phyloP scores from a whole-genome alignment of 2,113 vertebrate species.

The Paralichthys olivaceus region DNA sequence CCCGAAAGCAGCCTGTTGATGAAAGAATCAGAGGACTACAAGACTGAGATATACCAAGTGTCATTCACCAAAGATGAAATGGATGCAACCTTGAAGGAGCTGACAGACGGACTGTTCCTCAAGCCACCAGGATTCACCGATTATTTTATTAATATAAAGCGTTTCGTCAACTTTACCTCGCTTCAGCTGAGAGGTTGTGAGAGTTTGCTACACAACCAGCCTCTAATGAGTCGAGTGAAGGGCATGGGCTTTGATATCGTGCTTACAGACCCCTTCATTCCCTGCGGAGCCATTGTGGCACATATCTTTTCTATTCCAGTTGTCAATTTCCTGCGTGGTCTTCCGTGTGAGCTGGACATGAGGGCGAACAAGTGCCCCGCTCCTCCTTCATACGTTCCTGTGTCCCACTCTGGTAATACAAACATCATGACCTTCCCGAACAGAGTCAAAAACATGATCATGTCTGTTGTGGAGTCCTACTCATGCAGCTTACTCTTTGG shows the following conservation, averaged over 20 bases:
- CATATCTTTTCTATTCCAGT: conserved; percentile 83
- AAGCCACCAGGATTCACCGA: conserved; percentile 18
- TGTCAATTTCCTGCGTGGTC: conserved; percentile 84
- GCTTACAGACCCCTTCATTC: conserved; percentile 85
- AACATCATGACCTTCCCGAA: conserved; percentile 85
- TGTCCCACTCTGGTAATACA: conserved; percentile 40
- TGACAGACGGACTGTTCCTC: conserved; percentile 47
- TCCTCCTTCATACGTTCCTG: conserved; percentile 85
- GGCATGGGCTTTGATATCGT: conserved; percentile 81
- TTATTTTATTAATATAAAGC: conserved; percentile 37
- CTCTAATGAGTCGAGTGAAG: conserved; percentile 78
- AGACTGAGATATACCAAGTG: conserved; percentile 73
- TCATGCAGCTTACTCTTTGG: conserved; percentile 58
- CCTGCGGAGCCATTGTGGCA: conserved; percentile 86
- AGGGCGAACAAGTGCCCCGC: conserved; percentile 81
- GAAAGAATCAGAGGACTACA: conserved; percentile 33
- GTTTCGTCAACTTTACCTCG: conserved; percentile 62
- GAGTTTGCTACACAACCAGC: conserved; percentile 76
- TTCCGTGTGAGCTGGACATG: conserved; percentile 82
- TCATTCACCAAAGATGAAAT: conserved; percentile 72
- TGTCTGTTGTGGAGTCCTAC: conserved; percentile 26
- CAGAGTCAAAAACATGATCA: conserved; percentile 82
- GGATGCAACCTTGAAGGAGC: background rate
- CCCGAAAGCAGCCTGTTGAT: conserved; percentile 83
- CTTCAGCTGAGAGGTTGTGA: conserved; percentile 70